Conservation (phyloP, 2,113 vertebrate genomes). For the Myotis davidii region DNA sequence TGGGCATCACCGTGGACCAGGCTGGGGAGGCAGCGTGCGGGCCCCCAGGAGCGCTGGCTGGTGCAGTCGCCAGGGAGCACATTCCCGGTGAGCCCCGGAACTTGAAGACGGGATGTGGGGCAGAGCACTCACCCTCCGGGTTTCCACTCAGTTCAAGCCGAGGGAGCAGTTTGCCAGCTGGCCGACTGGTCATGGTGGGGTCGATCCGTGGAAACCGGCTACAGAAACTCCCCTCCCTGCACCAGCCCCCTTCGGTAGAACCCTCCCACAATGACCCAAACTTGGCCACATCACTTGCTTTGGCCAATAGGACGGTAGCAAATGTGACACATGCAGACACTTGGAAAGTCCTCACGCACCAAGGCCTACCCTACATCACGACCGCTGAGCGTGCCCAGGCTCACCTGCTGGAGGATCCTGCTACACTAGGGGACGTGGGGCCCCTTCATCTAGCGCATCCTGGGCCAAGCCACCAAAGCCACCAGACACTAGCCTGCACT, state of each 20-base stretch:
- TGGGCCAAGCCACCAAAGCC: neutral
- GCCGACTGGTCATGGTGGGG: neutral
- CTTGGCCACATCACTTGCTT: neutral
- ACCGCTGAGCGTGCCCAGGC: fast-evolving
- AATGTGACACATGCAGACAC: neutral
- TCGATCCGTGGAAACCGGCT: neutral
- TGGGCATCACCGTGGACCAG: neutral
- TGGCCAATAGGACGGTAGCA: neutral
- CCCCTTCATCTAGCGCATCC: neutral
- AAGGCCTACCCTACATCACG: neutral
- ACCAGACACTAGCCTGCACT: neutral
- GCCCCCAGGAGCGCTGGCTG: neutral
- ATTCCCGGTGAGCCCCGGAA: neutral
- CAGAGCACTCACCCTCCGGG: neutral
- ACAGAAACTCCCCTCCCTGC: neutral
- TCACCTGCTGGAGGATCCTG: neutral
- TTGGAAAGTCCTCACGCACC: neutral
- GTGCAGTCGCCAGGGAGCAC: neutral
- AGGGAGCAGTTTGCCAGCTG: neutral
- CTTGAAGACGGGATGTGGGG: fast-evolving
- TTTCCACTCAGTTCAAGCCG: neutral
- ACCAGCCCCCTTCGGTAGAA: too few relatives aligned
- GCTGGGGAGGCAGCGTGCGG: neutral
- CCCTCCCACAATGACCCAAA: neutral
- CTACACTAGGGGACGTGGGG: too few relatives aligned